These are phyloP conservation scores for Xiphophorus couchianus DNA, from an alignment of 2,113 vertebrate genomes.

Conservation along the genomic window DNA sequence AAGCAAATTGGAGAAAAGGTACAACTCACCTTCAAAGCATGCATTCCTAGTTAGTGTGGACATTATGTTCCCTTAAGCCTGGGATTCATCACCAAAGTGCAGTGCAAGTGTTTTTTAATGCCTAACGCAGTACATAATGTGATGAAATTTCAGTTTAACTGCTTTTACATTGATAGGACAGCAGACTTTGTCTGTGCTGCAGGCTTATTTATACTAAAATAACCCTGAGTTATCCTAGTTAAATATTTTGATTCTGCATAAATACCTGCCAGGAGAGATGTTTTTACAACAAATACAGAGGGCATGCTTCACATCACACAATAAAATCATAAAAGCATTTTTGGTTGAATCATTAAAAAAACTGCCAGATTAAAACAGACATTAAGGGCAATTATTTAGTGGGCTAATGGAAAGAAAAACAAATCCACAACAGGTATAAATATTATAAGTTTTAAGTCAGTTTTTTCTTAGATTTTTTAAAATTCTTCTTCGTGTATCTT, in stretches of 20 bases:
- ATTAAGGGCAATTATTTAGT: neutral
- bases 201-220: slow-evolving; percentile 18
- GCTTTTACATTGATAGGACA: slow-evolving; percentile 10
- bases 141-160: slow-evolving; percentile 7
- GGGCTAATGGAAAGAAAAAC: neutral
- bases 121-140: slow-evolving; percentile 2
- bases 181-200: neutral
- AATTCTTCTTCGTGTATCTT: slow-evolving; percentile 1
- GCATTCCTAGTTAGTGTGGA: slow-evolving; percentile 34
- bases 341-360: neutral
- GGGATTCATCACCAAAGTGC: neutral
- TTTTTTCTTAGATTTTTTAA: neutral
- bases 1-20: slow-evolving; percentile 46
- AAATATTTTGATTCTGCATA: neutral
- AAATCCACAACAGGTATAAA: neutral
- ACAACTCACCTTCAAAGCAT: slow-evolving; percentile 51
- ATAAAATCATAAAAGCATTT: neutral
- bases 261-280: neutral
- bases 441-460: neutral
- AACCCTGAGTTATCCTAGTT: neutral
- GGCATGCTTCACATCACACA: neutral
- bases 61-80: slow-evolving; percentile 17
- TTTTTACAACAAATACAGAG: neutral
- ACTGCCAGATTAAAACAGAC: neutral
- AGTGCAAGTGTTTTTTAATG: neutral